Evolutionary conservation across 2,888 invertebrate genomes (phyloP), one percentile per base, ranked within the genome.

Genomic region (Pyrrhia umbra): DNA sequence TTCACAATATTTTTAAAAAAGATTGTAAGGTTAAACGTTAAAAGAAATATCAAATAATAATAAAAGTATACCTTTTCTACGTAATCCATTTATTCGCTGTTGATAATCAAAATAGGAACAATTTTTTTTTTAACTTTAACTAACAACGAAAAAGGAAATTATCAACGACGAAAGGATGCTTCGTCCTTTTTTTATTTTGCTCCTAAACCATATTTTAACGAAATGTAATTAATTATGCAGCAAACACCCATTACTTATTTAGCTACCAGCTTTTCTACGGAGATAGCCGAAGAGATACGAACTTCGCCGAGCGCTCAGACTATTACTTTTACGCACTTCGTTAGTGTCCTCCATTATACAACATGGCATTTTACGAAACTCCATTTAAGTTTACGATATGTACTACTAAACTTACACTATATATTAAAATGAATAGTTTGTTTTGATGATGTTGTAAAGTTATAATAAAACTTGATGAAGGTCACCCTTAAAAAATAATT

Each of bases 291-390:
- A 40, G 23, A 70, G 40, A 43, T 55, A 42, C 64, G 71, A 37
- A 62, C 15, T 30, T 39, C 47, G 25, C 71, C 69, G 69, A 70
- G 20, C 21, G 25, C 47, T 40, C 39, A 47, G 55, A 57, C 72
- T 71, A 76, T 76, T 70, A 76, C 71, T 76, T 76, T 76, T 71
- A 72, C 71, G 77, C 77, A 71, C 71, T 71, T 71, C 66, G 73
- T 71, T 72, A 77, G 52, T 37, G 27, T n/a, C 73, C 5, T 56
- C 72, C 73, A 77, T 71, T 71, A 77, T 72, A 65, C 73, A 71
- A 57, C 74, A 77, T 72, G 66, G 54, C 73, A 15, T 72, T 77
- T 72, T 71, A 65, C 56, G 20, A 64, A 71, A 71, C 57, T 45
- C 57, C 73, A 72, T 72, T 65, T 5, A 73, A 42, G 66, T 64